Base-by-base conservation (phyloP, 2,797 vertebrate genomes). In the Periophthalmus magnuspinnatus region DNA sequence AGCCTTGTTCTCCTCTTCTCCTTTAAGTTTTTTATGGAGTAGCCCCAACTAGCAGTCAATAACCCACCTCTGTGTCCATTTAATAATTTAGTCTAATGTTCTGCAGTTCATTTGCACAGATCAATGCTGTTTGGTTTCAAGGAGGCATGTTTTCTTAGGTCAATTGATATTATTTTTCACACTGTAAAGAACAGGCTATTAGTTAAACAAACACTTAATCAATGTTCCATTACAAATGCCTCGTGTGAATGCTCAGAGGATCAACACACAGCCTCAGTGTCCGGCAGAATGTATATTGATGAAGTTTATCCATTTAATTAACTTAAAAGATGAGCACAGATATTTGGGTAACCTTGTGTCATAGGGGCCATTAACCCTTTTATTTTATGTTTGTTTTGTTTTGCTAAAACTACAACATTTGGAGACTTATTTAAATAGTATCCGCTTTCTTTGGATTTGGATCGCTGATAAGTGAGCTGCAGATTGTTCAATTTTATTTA, bases 1-100 rank as follows among this genome's bases (percentile, higher is more conserved):
- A 3, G 68, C 19, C 5, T 32, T 24, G 70, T 79, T 32, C 55
- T 19, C 38, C 33, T 65, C 11, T 17, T 77, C 38, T 75, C 34
- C 81, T 69, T 32, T 52, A n/a, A 54, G 64, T 14, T 41, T 68
- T 80, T 79, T 57, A 72, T 67, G 52, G 75, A 71, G 78, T 78
- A 79, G 54, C 21, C 33, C 59, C 36, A 78, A 84, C 66, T 71
- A 72, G 66, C 62, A 56, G 88, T 89, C 85, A 75, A 87, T 89
- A 86, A 76, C 41, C 45, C 57, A 57, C 75, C 68, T 59, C 61
- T 3, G 34, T 65, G 45, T 54, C 77, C 70, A 75, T 67, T 61
- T 11, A 76, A 74, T 67, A 14, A 69, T 70, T 80, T 48, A 71
- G 24, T 63, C 78, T 77, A 75, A 50, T 66, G 19, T 67, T 70